A percentile compares a stretch with the other conserved stretches of the same genome.
These are phyloP conservation scores for Cotesia congregata DNA, from an alignment of 2,888 invertebrate species.

Conservation along the genomic window DNA sequence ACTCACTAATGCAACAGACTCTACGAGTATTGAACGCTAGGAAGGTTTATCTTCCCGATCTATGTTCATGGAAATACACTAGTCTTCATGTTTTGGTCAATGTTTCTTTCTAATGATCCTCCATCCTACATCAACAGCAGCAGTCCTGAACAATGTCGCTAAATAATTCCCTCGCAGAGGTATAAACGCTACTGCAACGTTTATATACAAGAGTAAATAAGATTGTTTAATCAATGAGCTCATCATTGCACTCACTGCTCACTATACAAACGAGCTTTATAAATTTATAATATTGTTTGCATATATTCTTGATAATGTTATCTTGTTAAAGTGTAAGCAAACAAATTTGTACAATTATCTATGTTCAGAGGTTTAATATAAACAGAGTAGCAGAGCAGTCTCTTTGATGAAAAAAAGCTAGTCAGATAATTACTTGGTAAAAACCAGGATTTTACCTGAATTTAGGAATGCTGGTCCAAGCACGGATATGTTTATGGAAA, in stretches of 20 bases:
- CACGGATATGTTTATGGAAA: neutral
- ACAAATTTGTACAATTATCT: neutral
- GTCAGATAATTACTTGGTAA: neutral
- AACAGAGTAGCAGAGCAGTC: neutral
- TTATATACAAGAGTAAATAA: neutral
- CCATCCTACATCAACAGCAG: too few species aligned
- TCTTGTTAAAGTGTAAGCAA: neutral
- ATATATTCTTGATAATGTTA: neutral
- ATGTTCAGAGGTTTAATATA: neutral
- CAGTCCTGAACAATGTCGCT: neutral
- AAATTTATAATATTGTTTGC: neutral
- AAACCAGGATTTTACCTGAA: neutral
- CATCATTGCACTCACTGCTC: neutral
- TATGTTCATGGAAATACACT: neutral
- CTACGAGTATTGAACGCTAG: neutral
- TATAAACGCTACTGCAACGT: neutral
- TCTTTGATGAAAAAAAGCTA: neutral
- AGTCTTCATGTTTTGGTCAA: conserved; percentile 5
- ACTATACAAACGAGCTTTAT: neutral
- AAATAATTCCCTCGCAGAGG: neutral
- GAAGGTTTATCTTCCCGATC: conserved; percentile 6
- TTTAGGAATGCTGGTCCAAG: neutral
- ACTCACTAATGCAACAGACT: neutral
- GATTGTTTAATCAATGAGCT: neutral
- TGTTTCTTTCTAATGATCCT: conserved; percentile 3